Conservation (phyloP, 2,797 vertebrate genomes). For the Thaleichthys pacificus region DNA sequence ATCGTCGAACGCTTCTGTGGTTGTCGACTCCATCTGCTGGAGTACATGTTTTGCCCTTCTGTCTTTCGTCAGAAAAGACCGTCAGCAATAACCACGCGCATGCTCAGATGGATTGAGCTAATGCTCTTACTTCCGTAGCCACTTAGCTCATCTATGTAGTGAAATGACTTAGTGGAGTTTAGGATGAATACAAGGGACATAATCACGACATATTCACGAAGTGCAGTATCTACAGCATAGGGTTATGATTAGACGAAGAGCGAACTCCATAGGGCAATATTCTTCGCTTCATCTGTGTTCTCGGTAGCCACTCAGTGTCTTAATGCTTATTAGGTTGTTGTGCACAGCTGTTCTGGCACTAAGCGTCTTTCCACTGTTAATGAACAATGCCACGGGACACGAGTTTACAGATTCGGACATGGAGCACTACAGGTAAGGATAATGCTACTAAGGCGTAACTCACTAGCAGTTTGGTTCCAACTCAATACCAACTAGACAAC, state of each 20-base stretch:
- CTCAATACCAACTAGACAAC: too few species aligned
- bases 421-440: conserved; percentile 55
- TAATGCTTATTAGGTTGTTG: conserved; percentile 51
- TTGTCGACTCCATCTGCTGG: too few species aligned
- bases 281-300: neutral
- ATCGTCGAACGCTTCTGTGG: too few species aligned
- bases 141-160: neutral
- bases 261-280: neutral
- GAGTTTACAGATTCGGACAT: conserved; percentile 52
- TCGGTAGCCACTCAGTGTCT: conserved; percentile 22
- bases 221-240: neutral
- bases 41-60: too few species aligned
- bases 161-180: neutral
- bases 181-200: neutral
- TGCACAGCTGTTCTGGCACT: conserved; percentile 36
- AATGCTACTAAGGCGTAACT: too few species aligned
- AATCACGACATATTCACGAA: neutral
- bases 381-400: conserved; percentile 41
- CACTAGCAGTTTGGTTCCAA: neutral
- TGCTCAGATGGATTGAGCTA: neutral
- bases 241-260: neutral
- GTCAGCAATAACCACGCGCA: neutral
- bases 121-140: neutral
- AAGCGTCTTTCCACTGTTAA: conserved; percentile 40
- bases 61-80: too few species aligned